These are phyloP conservation scores for Paraescarpia echinospica DNA, from an alignment of 1,140 invertebrate species.

Conservation along the genomic window DNA sequence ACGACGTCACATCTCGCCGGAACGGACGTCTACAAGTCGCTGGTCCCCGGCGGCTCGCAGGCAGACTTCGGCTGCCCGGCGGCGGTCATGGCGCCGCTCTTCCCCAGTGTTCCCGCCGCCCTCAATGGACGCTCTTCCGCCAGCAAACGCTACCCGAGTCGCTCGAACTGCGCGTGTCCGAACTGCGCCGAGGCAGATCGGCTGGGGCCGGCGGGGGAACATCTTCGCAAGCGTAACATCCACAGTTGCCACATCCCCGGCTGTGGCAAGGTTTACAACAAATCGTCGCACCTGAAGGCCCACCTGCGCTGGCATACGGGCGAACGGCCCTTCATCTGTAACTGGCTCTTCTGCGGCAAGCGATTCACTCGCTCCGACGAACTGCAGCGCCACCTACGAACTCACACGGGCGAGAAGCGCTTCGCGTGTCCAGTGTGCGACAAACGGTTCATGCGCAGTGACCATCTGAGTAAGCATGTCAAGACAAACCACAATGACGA, in stretches of 20 bases:
- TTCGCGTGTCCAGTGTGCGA: slow-evolving; percentile 86
- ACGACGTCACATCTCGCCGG: slow-evolving; percentile 80
- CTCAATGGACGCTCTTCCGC: slow-evolving; percentile 46
- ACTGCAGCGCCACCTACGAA: slow-evolving; percentile 83
- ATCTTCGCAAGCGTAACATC: slow-evolving; percentile 90
- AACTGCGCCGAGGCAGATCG: slow-evolving; percentile 93
- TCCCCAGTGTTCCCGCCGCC: slow-evolving; percentile 23
- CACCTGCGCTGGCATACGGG: slow-evolving; percentile 64
- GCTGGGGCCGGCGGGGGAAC: slow-evolving; percentile 84
- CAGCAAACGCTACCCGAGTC: slow-evolving; percentile 36
- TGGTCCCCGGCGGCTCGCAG: slow-evolving; percentile 65
- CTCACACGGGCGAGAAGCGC: slow-evolving; percentile 93
- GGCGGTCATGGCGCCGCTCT: neutral
- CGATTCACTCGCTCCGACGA: slow-evolving; percentile 93
- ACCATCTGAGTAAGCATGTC: slow-evolving; percentile 57
- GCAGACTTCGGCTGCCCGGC: neutral
- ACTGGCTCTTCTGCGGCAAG: slow-evolving; percentile 85
- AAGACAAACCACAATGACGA: slow-evolving; percentile 63
- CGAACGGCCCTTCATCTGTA: slow-evolving; percentile 66
- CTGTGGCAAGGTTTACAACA: slow-evolving; percentile 90
- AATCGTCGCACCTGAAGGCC: slow-evolving; percentile 73
- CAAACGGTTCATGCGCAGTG: slow-evolving; percentile 87
- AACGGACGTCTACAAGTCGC: slow-evolving; percentile 95
- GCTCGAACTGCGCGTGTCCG: slow-evolving; percentile 94
- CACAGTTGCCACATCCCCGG: slow-evolving; percentile 98